Evolutionary conservation across 2,113 vertebrate genomes (phyloP), one percentile per base, ranked within the genome.

Genomic region (Pandion haliaetus): DNA sequence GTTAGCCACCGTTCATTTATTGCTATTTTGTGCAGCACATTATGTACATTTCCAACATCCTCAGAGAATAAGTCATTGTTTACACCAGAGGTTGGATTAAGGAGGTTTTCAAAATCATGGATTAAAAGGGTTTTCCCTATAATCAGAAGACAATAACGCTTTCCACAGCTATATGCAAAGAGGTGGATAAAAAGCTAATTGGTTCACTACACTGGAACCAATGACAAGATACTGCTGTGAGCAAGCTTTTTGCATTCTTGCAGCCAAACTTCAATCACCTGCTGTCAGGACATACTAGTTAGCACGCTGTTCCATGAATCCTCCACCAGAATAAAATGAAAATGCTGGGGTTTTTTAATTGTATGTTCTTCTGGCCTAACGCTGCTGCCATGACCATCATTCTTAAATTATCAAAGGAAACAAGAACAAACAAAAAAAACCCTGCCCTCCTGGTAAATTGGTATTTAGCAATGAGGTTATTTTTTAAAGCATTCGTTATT

Each of bases 11-110:
- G 44, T 59, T 77, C 31, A 63, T 81, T 76, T 73, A 71, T 10
- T 29, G 61, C 55, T 94, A 70, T 83, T 76, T 92, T 34, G 29
- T 40, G 40, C 20, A 77, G 67, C 42, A 90, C 17, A 29, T 54
- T 57, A 77, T 23, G 62, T 38, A 25, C 77, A 91, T 88, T 92
- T 92, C 55, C 63, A 93, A 8, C 1, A 2, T 67, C 88, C 85
- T 95, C 86, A 61, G 55, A 95, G 84, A 86, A 23, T 59, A 62
- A 95, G 57, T 62, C 69, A 93, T 95, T 96, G 85, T 93, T 96
- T 95, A 87, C 72, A 91, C 77, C 65, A 67, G 78, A 90, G 71
- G 92, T 80, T 90, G 86, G 95, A 98, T 97, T 97, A 97, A 93
- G 74, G 59, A 95, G 63, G 90, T 95, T 95, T 97, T 95, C 67